Evolutionary conservation across 2,888 invertebrate species (phyloP).

Genomic region (Oegoconia quadripuncta): DNA sequence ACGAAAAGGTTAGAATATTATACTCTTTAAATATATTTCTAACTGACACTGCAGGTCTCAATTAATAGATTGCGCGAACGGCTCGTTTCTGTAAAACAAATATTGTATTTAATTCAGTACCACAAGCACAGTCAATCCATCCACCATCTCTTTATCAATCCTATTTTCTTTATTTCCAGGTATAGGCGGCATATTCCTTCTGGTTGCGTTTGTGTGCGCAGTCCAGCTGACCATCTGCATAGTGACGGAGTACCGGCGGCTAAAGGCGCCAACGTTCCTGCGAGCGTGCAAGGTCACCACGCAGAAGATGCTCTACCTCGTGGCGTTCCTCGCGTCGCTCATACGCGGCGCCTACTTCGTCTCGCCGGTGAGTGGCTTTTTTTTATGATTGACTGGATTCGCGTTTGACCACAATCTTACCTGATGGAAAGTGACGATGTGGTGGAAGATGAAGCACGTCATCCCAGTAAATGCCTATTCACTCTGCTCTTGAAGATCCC

Average conservation of each 20-base stretch:
- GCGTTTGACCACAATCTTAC: too few relatives aligned
- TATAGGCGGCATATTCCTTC: slow-evolving; percentile 87
- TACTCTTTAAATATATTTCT: too few relatives aligned
- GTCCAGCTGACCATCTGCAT: slow-evolving; percentile 92
- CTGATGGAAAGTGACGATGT: too few relatives aligned
- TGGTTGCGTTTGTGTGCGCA: slow-evolving; percentile 90
- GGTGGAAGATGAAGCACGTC: too few relatives aligned
- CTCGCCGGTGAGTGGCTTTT: slow-evolving; percentile 83
- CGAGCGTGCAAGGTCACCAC: slow-evolving; percentile 92
- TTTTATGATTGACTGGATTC: too few relatives aligned
- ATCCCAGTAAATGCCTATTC: too few relatives aligned
- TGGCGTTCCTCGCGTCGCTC: slow-evolving; percentile 91
- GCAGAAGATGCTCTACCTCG: slow-evolving; percentile 92
- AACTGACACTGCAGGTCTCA: too few relatives aligned
- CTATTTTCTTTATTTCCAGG: slow-evolving; percentile 42
- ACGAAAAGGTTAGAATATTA: too few relatives aligned
- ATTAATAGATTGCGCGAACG: too few relatives aligned
- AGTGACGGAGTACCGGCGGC: slow-evolving; percentile 87
- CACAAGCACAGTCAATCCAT: not conserved
- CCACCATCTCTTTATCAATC: not conserved
- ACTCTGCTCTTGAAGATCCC: too few relatives aligned
- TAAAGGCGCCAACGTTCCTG: slow-evolving; percentile 89
- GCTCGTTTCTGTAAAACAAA: too few relatives aligned
- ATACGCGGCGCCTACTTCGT: slow-evolving; percentile 94
- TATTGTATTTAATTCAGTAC: too few relatives aligned